These are phyloP conservation scores for Cactoblastis cactorum DNA, from an alignment of 2,888 invertebrate species.

Conservation along the genomic window DNA sequence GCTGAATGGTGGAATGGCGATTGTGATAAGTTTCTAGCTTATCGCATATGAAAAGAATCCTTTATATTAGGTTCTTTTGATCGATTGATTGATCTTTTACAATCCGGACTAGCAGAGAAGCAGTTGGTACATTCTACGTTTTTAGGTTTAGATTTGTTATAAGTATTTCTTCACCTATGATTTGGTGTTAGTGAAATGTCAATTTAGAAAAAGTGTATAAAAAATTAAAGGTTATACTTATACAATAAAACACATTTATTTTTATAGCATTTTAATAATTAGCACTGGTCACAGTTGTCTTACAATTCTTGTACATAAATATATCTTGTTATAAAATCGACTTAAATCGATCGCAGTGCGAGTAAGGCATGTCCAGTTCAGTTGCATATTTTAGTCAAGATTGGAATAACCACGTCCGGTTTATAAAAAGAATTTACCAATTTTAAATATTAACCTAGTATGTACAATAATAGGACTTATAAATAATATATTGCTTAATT, in stretches of 20 bases:
- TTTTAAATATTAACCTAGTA: constrained; percentile 75
- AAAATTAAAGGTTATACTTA: neutral
- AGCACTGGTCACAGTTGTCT: constrained; percentile 50
- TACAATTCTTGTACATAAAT: constrained; percentile 46
- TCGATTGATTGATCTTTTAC: too few relatives aligned
- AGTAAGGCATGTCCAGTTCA: constrained; percentile 39
- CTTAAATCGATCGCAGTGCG: constrained; percentile 35
- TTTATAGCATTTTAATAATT: constrained; percentile 58
- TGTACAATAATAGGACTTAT: constrained; percentile 69
- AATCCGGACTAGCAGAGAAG: too few relatives aligned
- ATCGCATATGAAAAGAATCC: too few relatives aligned
- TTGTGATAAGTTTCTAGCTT: too few relatives aligned
- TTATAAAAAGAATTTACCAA: constrained; percentile 62
- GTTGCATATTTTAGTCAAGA: constrained; percentile 31
- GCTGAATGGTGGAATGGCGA: too few relatives aligned
- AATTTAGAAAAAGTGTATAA: neutral
- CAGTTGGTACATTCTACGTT: too few relatives aligned
- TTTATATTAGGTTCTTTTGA: too few relatives aligned
- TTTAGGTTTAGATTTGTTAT: too few relatives aligned
- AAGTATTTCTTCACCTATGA: too few relatives aligned
- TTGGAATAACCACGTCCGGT: constrained; percentile 30
- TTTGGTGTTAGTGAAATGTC: too few relatives aligned
- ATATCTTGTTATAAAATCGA: constrained; percentile 32
- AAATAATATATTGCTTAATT: constrained; percentile 47
- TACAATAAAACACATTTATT: constrained; percentile 27